Evolutionary conservation across 2,113 vertebrate species (phyloP).

Genomic region (Mesembrinibis cayennensis): DNA sequence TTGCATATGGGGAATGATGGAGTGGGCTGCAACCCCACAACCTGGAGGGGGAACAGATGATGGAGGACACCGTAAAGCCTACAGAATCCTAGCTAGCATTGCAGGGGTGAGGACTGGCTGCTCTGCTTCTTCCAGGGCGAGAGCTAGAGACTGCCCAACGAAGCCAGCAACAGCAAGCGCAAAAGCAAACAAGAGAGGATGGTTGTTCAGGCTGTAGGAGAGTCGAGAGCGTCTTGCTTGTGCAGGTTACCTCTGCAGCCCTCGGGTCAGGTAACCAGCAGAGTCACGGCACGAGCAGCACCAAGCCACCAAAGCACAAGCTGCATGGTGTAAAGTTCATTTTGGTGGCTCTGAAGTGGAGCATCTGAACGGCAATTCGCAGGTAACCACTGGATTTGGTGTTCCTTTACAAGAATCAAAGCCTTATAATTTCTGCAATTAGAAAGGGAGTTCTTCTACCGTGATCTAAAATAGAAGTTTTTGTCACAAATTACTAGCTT

Average conservation of each 20-base stretch:
- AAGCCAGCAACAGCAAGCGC: fast-evolving
- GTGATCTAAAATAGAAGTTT: conserved; percentile 34
- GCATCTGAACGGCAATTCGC: background rate
- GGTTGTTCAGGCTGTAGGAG: background rate
- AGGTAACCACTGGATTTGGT: background rate
- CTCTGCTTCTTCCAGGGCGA: background rate
- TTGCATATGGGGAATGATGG: fast-evolving
- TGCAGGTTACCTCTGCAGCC: background rate
- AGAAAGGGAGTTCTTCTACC: conserved; percentile 35
- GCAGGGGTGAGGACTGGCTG: fast-evolving
- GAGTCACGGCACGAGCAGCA: background rate
- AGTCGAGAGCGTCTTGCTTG: fast-evolving
- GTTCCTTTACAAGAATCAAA: background rate
- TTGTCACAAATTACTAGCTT: conserved; percentile 54
- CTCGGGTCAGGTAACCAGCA: background rate
- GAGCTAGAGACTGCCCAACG: background rate
- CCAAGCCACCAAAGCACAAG: background rate
- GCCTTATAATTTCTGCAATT: conserved; percentile 40
- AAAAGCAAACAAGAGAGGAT: background rate
- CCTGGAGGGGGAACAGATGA: background rate
- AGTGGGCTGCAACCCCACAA: background rate
- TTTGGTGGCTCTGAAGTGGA: background rate
- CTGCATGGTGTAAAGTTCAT: fast-evolving
- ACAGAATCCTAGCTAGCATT: fast-evolving
- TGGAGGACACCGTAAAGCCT: background rate